Evolutionary conservation across 2,797 vertebrate species (phyloP), one percentile per base, ranked within the genome.

Genomic region (Eulemur rubriventer): DNA sequence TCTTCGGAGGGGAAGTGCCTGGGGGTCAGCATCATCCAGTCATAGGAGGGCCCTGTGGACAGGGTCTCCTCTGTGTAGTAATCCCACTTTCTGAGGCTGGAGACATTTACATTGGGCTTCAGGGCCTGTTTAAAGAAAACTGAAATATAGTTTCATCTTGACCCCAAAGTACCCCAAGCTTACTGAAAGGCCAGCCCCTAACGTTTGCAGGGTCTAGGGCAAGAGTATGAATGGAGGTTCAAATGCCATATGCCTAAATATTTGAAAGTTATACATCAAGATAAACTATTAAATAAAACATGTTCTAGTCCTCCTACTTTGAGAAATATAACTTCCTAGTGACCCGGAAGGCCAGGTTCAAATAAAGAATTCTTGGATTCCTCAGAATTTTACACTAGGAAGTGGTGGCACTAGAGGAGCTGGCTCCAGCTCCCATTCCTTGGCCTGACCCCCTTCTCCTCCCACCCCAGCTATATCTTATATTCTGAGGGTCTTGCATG

Each of bases 1-100:
- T 99, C 99, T 94, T 99, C 99, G 0, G 98, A 75, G 96, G 97
- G 97, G 72, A 98, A 98, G 35, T 98, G 97, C 97, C 99, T 99
- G 87, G 98, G 97, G 5, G 98, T 97, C 95, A 99, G 98, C 98
- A 99, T 99, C 89, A 98, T 98, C 99, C 99, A 99, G 65, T 99
- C 99, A 52, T 99, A 99, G 2, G 99, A 99, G 7, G 99, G 99
- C n/a, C 99, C 99, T 0, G 99, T 99, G 86, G 99, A 99, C 97
- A 99, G 98, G 28, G 99, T 99, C 99, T 99, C 99, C 28, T 99
- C 99, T 1, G 98, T 99, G 92, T 99, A 99, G 97, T 99, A 99
- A 98, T 99, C 99, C 99, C 99, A 99, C 90, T 99, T 99, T 73
- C 98, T 99, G 97, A 99, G 99, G 98, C 99, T 99, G 96, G 99